Base-by-base conservation (phyloP, 2,888 invertebrate genomes). In the Calameuta pallipes region DNA sequence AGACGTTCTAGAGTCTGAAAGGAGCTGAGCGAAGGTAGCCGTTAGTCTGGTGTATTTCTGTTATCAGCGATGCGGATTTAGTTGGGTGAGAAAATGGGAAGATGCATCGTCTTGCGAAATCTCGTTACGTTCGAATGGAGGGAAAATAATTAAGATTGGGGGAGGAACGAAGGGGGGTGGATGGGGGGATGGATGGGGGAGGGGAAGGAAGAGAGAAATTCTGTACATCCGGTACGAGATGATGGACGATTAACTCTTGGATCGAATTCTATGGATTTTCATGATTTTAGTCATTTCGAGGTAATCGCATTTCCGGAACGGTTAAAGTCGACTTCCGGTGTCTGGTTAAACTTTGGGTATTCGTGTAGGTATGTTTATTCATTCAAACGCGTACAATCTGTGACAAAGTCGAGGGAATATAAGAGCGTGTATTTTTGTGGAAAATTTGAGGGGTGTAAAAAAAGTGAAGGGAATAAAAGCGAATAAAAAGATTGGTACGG, bases 181-280 rank as follows among this genome's bases (percentile, higher is more conserved):
- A 15, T 4, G 11, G 15, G 13, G 4, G 12, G 37, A 4, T 13
- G 37, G 37, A 15, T 4, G 11, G 35, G 35, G 37, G 13, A 4
- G 41, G 13, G 41, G 15, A 0, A 36, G 41, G 41, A 0, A 6
- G 15, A 15, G 15, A 15, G 41, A 41, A 41, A 41, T 36, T 37
- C 31, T 33, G 74, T 35, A 36, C 31, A 73, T n/a, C 33, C 11
- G 11, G 73, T n/a, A 36, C 11, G 70, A 74, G 73, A 75, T 83
- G 80, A 83, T 83, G 78, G 78, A 77, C 77, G 78, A 83, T 83
- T 80, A 83, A 41, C 41, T 75, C 80, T 69, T 70, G 76, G 78
- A 74, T 75, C 75, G 78, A 82, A 82, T 83, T 76, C 81, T 81
- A 80, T 83, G 81, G 78, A 73, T 76, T 83, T 79, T 81, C 77